A percentile compares a stretch with the other conserved stretches of the same genome.
phyloP scores from a whole-genome alignment of 2,113 vertebrate species.

The Elachura formosa region DNA sequence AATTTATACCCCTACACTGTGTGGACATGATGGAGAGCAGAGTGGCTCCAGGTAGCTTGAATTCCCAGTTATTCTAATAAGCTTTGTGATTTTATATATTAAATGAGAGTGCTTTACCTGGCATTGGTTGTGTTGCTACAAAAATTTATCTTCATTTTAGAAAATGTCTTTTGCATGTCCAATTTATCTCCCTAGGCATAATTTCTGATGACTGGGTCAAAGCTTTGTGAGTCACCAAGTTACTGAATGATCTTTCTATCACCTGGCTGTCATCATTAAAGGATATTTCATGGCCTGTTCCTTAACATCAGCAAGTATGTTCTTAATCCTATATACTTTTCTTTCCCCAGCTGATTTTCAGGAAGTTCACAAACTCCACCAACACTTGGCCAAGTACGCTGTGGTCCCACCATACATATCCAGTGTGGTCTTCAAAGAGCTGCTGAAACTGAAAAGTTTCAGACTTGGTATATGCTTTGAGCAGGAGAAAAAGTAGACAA shows the following conservation, averaged over 20 bases:
- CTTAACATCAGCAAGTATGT: background rate
- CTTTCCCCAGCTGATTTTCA: background rate
- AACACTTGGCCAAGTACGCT: background rate
- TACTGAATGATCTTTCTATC: background rate
- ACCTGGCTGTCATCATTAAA: background rate
- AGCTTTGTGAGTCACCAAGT: background rate
- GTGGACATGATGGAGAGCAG: background rate
- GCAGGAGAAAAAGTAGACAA: background rate
- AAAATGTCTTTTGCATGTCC: background rate
- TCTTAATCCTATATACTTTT: background rate
- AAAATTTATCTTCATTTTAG: background rate
- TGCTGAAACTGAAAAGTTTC: background rate
- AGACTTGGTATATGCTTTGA: background rate
- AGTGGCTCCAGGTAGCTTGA: background rate
- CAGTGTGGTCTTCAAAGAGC: background rate
- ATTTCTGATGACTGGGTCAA: background rate
- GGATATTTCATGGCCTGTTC: background rate
- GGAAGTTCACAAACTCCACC: background rate
- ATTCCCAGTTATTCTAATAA: background rate
- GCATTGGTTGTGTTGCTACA: background rate
- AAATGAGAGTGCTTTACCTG: background rate
- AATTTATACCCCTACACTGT: background rate
- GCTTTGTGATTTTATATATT: background rate
- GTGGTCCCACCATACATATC: background rate
- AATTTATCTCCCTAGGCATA: background rate